Conservation (phyloP, 2,888 invertebrate genomes). For the Cephus nigrinus region DNA sequence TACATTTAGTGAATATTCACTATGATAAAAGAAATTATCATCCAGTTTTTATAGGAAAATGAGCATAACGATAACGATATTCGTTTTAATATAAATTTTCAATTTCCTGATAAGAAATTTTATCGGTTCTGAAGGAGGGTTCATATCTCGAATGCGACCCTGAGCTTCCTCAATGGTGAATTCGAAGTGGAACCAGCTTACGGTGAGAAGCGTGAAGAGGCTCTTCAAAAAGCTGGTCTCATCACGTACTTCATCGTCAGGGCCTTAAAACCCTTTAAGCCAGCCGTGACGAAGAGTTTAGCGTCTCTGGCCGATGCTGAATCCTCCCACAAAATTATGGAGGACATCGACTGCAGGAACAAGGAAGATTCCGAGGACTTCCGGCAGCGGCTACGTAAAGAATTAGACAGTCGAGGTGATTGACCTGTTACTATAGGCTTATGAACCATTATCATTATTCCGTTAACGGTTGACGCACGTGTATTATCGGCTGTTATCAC, state of each 20-base stretch:
- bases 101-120: slow-evolving; percentile 6
- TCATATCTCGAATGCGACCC: slow-evolving; percentile 92
- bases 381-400: slow-evolving; percentile 82
- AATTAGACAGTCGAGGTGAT: slow-evolving; percentile 86
- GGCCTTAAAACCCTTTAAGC: slow-evolving; percentile 79
- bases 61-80: neutral
- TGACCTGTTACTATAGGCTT: slow-evolving; percentile 65
- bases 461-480: neutral
- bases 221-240: slow-evolving; percentile 86
- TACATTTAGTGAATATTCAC: neutral
- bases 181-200: slow-evolving; percentile 93
- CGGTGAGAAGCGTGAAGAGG: slow-evolving; percentile 93
- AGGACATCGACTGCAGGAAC: slow-evolving; percentile 41
- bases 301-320: slow-evolving; percentile 56
- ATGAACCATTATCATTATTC: neutral
- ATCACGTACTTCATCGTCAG: slow-evolving; percentile 92
- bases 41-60: neutral
- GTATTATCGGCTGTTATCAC: neutral
- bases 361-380: slow-evolving; percentile 80
- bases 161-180: slow-evolving; percentile 86
- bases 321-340: slow-evolving; percentile 43
- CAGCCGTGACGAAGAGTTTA: slow-evolving; percentile 55
- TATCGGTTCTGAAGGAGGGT: slow-evolving; percentile 76
- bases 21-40: neutral
- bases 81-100: neutral